These are phyloP conservation scores for Hyppa rectilinea DNA, from an alignment of 2,888 invertebrate species.

Conservation along the genomic window DNA sequence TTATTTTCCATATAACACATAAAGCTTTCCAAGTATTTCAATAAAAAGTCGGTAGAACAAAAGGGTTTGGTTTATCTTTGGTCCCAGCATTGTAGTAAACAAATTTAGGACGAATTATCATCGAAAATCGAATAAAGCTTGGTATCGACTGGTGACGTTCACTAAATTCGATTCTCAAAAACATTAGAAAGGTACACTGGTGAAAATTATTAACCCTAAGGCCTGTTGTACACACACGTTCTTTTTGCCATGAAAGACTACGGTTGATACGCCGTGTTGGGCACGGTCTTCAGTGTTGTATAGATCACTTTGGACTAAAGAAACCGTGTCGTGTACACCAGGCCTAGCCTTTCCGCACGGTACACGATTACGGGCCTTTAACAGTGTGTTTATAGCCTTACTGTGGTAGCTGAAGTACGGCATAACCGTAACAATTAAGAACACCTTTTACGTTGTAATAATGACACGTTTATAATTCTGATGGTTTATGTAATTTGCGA, in stretches of 20 bases:
- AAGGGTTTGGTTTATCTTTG: slow-evolving; percentile 1
- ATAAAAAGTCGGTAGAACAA: background rate
- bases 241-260: no score
- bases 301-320: no score
- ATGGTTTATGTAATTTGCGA: slow-evolving; percentile 44
- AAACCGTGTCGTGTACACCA: no score
- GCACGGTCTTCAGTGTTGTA: no score
- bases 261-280: no score
- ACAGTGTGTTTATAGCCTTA: slow-evolving; percentile 64
- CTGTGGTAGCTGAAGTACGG: slow-evolving; percentile 57
- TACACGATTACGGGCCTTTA: slow-evolving; percentile 57
- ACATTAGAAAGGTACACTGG: background rate
- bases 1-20: background rate
- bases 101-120: background rate
- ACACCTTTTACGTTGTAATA: slow-evolving; percentile 55
- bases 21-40: background rate
- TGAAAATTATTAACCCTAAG: background rate
- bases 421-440: slow-evolving; percentile 62
- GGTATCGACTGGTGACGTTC: background rate
- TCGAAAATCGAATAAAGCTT: slow-evolving; percentile 20
- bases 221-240: no score
- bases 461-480: slow-evolving; percentile 59
- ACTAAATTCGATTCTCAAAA: background rate
- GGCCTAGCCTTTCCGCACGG: slow-evolving; percentile 42
- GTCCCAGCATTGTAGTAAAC: background rate